Base-by-base conservation (phyloP, 2,797 vertebrate genomes). In the Lagodon rhomboides region DNA sequence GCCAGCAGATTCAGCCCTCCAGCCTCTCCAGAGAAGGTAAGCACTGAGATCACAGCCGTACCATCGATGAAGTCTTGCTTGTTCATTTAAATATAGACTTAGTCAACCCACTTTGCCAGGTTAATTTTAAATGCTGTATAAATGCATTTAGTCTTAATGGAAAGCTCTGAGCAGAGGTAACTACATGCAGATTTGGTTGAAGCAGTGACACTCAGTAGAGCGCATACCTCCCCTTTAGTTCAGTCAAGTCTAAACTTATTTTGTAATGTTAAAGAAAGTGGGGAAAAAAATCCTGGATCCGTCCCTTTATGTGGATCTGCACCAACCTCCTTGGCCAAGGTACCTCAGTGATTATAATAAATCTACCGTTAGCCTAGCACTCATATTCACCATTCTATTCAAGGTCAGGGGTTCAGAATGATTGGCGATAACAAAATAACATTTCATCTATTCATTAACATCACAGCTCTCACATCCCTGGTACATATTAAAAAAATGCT, bases 1-100 rank as follows among this genome's bases (percentile, higher is more conserved):
- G 97, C 96, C 58, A 77, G 86, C 22, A 95, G 96, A 63, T 98
- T 98, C 91, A 41, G 85, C 1, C 96, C 96, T 2, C 82, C 95
- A 0, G 91, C 95, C 6, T 8, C 89, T 23, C 88, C 91, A 0
- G 92, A 94, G 54, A 93, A 95, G 95, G 98, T 98, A 90, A 78
- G 86, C 8, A 3, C 18, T 7, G 2, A 15, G 6, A 20, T 20
- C 7, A 49, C 51, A 27, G 16, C 43, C 2, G 3, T 20, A 23
- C 11, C 4, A 30, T 16, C 8, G 34, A 9, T 30, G 12, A 44
- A 12, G n/a, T 53, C 58, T 51, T 12, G 23, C 60, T 56, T 43
- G 11, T 22, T 53, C 23, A 15, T 46, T 15, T 53, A 51, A 43
- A 27, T 41, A 20, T 17, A 12, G 15, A 2, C 13, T 77, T 1